A percentile compares a stretch with the other conserved stretches of the same genome.
Conservation (phyloP, 2,888 invertebrate genomes). For the Tanaodytes sp. region DNA sequence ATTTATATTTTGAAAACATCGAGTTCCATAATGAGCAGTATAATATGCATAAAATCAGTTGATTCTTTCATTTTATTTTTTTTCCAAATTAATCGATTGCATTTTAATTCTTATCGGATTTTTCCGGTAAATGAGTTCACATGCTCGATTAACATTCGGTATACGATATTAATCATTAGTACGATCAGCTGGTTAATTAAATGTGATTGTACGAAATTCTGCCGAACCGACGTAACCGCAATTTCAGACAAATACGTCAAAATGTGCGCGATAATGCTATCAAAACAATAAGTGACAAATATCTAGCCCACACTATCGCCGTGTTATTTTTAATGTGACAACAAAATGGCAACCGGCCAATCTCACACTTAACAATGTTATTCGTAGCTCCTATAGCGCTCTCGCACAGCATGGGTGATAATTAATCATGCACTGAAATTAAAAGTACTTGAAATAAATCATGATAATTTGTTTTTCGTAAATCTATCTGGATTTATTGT, state of each 20-base stretch:
- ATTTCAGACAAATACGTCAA: background rate
- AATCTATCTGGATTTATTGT: too few relatives aligned
- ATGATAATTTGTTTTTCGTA: too few relatives aligned
- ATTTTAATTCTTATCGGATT: too few relatives aligned
- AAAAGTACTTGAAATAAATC: too few relatives aligned
- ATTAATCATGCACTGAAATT: conserved; percentile 18
- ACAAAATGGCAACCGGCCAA: conserved; percentile 32
- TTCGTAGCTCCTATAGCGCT: conserved; percentile 9
- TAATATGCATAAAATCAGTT: too few relatives aligned
- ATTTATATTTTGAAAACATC: too few relatives aligned
- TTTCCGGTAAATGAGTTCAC: too few relatives aligned
- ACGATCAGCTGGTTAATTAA: too few relatives aligned
- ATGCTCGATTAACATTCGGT: background rate
- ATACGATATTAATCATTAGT: too few relatives aligned
- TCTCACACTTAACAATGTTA: conserved; percentile 34
- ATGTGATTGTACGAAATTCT: background rate
- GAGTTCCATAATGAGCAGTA: too few relatives aligned
- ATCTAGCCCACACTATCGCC: conserved; percentile 12
- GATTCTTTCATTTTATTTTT: too few relatives aligned
- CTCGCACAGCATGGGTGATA: background rate
- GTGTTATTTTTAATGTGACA: conserved; percentile 24
- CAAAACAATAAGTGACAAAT: conserved; percentile 18
- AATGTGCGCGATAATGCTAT: conserved; percentile 1
- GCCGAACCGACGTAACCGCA: background rate
- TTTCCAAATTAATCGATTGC: too few relatives aligned